Conservation (phyloP, 2,113 vertebrate species). For the Scartelaos histophorus region DNA sequence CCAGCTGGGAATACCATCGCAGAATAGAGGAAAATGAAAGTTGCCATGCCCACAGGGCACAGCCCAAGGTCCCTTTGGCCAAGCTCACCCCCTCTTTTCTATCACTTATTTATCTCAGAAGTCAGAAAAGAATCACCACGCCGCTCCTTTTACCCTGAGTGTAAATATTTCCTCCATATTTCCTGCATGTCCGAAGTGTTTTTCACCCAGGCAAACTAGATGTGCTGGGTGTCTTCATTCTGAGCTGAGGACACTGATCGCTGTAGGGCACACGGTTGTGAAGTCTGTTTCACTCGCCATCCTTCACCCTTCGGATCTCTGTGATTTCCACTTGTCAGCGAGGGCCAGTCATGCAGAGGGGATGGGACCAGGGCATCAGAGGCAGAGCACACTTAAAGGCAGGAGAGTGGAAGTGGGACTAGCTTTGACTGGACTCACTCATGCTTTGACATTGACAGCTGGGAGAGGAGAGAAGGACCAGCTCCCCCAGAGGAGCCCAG, state of each 20-base stretch:
- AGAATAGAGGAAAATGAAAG: slow-evolving; percentile 73
- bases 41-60: slow-evolving; percentile 73
- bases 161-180: slow-evolving; percentile 44
- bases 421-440: slow-evolving; percentile 74
- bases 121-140: slow-evolving; percentile 46
- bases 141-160: slow-evolving; percentile 33
- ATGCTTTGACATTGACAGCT: slow-evolving; percentile 73
- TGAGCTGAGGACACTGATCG: slow-evolving; percentile 66
- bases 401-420: slow-evolving; percentile 30
- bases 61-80: slow-evolving; percentile 69
- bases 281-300: slow-evolving; percentile 68
- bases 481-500: slow-evolving; percentile 65
- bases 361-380: slow-evolving; percentile 65
- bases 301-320: slow-evolving; percentile 66
- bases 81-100: slow-evolving; percentile 65
- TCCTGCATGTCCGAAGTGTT: slow-evolving; percentile 26
- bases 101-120: slow-evolving; percentile 72
- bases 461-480: slow-evolving; percentile 68
- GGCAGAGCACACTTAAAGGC: slow-evolving; percentile 60
- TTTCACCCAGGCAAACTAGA: slow-evolving; percentile 44
- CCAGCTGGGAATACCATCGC: slow-evolving; percentile 65
- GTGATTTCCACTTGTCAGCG: slow-evolving; percentile 73
- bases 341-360: slow-evolving; percentile 71
- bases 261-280: slow-evolving; percentile 70
- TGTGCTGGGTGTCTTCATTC: slow-evolving; percentile 62